Base-by-base conservation (phyloP, 2,113 vertebrate genomes). In the Entelurus aequoreus region DNA sequence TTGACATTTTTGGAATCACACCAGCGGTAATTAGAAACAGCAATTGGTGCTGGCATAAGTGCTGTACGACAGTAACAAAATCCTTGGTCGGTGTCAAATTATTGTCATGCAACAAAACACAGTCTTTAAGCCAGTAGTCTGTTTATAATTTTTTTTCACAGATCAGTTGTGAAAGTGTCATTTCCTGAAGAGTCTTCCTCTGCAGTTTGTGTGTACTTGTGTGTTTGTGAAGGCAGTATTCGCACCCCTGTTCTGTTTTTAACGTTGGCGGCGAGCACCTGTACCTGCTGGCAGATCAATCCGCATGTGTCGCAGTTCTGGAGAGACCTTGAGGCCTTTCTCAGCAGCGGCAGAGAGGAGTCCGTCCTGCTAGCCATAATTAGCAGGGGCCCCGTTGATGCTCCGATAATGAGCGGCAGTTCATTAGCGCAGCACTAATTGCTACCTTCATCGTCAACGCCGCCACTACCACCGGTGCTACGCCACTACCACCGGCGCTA, bases 341-440 rank as follows among this genome's bases (percentile, higher is more conserved):
- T 63, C 71, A 78, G 79, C 82, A 77, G 79, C 75, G 82, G 84
- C 81, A 85, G 88, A 87, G 80, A 84, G 66, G 76, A 88, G 82
- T 87, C 85, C 77, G 82, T 89, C 84, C 88, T 88, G 87, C 87
- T 85, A 86, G 77, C 85, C 73, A 75, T 90, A 91, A 90, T 90
- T 90, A 91, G 88, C 89, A 77, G 78, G 62, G 84, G 88, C 86
- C 38, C 88, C 88, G 88, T 90, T 91, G 89, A 91, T 90, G 90
- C 84, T 72, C 82, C 80, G 87, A 89, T 89, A 91, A 90, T 90
- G 90, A 88, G 86, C 81, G 81, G 84, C 83, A 90, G 87, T 92
- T 91, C 87, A 91, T 91, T 92, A 90, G 85, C 86, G 54, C 77
- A 67, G 74, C 60, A 48, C 84, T 90, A 90, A 90, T 91, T 90